These are phyloP conservation scores for Saguinus imperator DNA, from an alignment of 2,113 vertebrate species.

Conservation along the genomic window DNA sequence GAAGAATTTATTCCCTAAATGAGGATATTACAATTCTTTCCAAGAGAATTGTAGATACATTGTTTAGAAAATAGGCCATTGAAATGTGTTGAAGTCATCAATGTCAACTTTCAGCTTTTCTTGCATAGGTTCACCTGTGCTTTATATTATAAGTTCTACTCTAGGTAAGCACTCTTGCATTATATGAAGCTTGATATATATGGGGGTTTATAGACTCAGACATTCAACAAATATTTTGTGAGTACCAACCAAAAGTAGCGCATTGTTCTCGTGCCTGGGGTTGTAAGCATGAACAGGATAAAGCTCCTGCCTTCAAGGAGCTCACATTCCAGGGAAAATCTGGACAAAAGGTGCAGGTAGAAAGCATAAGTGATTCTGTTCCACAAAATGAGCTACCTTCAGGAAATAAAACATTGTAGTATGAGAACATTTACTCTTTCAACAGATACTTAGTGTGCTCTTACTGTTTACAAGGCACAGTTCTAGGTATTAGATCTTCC, in stretches of 20 bases:
- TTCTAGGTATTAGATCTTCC: neutral
- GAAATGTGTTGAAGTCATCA: constrained; percentile 49
- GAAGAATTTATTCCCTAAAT: constrained; percentile 59
- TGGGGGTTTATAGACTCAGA: neutral
- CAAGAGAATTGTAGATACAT: constrained; percentile 47
- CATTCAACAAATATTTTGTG: neutral
- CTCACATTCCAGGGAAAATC: neutral
- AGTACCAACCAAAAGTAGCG: neutral
- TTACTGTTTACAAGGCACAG: neutral
- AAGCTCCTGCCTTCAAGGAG: neutral
- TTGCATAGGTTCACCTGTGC: constrained; percentile 23
- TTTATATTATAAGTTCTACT: constrained; percentile 28
- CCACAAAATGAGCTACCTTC: neutral
- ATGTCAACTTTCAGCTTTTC: constrained; percentile 40
- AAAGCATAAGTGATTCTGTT: neutral
- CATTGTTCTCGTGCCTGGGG: neutral
- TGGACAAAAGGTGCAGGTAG: neutral
- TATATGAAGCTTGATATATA: neutral
- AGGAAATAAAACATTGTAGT: neutral
- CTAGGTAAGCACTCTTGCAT: neutral
- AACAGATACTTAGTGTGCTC: neutral
- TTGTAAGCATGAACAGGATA: neutral
- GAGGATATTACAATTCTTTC: constrained; percentile 13
- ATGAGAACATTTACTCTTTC: neutral
- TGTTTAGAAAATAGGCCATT: constrained; percentile 37